Evolutionary conservation across 2,888 invertebrate species (phyloP).

Genomic region (Platypus cylindrus): DNA sequence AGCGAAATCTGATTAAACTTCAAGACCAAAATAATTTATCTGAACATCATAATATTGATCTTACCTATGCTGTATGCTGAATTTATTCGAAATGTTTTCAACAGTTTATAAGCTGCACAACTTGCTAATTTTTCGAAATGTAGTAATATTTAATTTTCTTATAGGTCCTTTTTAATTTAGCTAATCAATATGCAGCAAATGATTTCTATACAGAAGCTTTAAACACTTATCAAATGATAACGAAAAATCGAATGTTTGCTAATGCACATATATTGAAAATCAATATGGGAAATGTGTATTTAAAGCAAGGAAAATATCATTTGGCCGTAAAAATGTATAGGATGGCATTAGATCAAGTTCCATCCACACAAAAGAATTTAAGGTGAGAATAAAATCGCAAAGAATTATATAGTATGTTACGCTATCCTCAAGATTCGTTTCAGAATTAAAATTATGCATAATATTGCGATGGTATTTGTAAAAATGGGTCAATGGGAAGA

Average conservation of each 20-base stretch:
- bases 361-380: constrained; percentile 83
- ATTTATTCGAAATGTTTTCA: background rate
- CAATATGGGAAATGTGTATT: constrained; percentile 97
- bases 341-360: constrained; percentile 96
- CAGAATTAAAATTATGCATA: constrained; percentile 94
- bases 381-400: constrained; percentile 51
- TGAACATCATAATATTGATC: constrained; percentile 86
- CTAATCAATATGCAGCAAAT: constrained; percentile 86
- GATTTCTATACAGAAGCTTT: constrained; percentile 93
- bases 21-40: constrained; percentile 84
- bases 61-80: constrained; percentile 76
- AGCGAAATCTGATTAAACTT: constrained; percentile 76
- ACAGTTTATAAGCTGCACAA: too few relatives aligned
- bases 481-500: constrained; percentile 94
- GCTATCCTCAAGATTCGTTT: constrained; percentile 6
- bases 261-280: constrained; percentile 89
- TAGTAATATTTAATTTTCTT: constrained; percentile 1
- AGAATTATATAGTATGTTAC: background rate
- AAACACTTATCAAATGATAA: constrained; percentile 89
- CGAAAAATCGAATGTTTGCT: constrained; percentile 84
- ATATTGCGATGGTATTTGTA: constrained; percentile 88
- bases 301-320: constrained; percentile 82
- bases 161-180: constrained; percentile 89
- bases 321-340: constrained; percentile 96
- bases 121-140: background rate